Percentiles rank a stretch among this genome's conserved stretches.
Evolutionary conservation across 2,888 invertebrate genomes (phyloP).

Genomic region (Drosophila meridiana): DNA sequence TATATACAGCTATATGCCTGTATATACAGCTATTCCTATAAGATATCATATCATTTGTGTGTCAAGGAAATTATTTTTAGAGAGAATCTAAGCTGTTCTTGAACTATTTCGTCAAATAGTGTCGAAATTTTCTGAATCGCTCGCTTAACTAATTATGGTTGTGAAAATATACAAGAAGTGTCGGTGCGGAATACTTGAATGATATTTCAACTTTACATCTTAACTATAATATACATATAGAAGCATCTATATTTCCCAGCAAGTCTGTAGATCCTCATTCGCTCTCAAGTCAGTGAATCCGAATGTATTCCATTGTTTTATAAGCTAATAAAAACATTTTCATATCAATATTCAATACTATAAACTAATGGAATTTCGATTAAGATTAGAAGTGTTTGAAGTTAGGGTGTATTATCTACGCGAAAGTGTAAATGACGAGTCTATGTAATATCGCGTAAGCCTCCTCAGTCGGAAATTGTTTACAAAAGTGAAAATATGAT

Average conservation of each 20-base stretch:
- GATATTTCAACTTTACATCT: slow-evolving; percentile 12
- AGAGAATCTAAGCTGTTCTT: slow-evolving; percentile 1
- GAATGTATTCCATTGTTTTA: background rate
- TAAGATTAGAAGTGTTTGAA: background rate
- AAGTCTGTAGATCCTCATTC: slow-evolving; percentile 31
- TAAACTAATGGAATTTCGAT: slow-evolving; percentile 12
- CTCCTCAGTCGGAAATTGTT: slow-evolving; percentile 24
- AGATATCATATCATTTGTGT: slow-evolving; percentile 57
- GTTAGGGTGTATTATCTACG: slow-evolving; percentile 27
- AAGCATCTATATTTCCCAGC: slow-evolving; percentile 25
- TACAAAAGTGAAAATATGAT: slow-evolving; percentile 35
- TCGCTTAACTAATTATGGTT: slow-evolving; percentile 84
- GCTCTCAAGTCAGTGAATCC: background rate
- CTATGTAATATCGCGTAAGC: slow-evolving; percentile 25
- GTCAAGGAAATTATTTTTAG: slow-evolving; percentile 23
- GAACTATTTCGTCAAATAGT: slow-evolving; percentile 19
- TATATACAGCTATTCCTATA: slow-evolving; percentile 32
- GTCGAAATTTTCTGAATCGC: slow-evolving; percentile 70
- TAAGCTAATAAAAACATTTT: slow-evolving; percentile 23
- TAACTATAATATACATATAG: slow-evolving; percentile 1
- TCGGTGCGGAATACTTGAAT: slow-evolving; percentile 7
- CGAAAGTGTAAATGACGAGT: slow-evolving; percentile 7
- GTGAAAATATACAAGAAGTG: slow-evolving; percentile 67
- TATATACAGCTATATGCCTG: background rate
- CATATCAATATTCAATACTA: slow-evolving; percentile 35